phyloP scores from a whole-genome alignment of 2,888 invertebrate genomes.

The Pediacus dermestoides region DNA sequence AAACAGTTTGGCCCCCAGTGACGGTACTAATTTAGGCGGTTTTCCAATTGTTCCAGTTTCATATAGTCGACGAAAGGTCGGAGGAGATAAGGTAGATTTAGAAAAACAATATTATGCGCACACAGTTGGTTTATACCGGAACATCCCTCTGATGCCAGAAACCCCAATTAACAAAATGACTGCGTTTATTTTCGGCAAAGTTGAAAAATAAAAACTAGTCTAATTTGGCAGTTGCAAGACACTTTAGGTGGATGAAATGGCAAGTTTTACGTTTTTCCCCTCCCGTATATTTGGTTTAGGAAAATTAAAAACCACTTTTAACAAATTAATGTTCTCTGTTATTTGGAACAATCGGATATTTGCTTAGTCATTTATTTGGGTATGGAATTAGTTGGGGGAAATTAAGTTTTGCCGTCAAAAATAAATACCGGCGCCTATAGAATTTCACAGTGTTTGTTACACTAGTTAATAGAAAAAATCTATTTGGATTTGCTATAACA shows the following conservation, averaged over 20 bases:
- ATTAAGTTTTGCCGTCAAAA: conserved; percentile 37
- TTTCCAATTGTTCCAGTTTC: no score
- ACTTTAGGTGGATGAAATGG: conserved; percentile 35
- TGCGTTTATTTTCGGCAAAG: conserved; percentile 28
- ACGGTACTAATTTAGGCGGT: no score
- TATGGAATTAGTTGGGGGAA: conserved; percentile 33
- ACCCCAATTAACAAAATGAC: conserved; percentile 34
- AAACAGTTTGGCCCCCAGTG: no score
- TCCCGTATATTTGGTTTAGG: conserved; percentile 35
- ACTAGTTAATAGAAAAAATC: no score
- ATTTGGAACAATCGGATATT: conserved; percentile 27
- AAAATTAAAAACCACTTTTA: conserved; percentile 38
- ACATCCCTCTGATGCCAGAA: no score
- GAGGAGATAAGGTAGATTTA: no score
- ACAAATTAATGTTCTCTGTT: conserved; percentile 29
- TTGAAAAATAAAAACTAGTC: conserved; percentile 30
- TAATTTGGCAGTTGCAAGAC: conserved; percentile 32
- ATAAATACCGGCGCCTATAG: conserved; percentile 35
- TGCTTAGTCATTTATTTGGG: conserved; percentile 37
- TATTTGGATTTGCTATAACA: no score
- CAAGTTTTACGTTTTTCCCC: conserved; percentile 33
- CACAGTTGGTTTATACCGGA: no score
- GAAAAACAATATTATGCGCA: no score
- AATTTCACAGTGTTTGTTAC: conserved; percentile 38
- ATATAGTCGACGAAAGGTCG: no score